These are phyloP conservation scores for Drosophila nr. fundita DNA, from an alignment of 2,888 invertebrate genomes.

Conservation along the genomic window DNA sequence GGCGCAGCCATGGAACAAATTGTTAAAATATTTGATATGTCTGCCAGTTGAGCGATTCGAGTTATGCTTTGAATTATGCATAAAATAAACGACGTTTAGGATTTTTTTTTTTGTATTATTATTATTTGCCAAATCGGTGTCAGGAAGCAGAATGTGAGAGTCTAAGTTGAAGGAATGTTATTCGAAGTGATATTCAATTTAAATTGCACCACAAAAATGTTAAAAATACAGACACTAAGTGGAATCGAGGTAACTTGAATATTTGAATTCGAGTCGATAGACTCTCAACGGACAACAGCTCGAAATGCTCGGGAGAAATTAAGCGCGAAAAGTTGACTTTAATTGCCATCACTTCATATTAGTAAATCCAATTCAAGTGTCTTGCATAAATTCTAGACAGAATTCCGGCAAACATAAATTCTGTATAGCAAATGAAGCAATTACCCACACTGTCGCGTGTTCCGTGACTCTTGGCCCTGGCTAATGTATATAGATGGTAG, in stretches of 20 bases:
- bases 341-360: neutral
- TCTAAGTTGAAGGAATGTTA: neutral
- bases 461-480: neutral
- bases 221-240: neutral
- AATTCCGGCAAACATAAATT: neutral
- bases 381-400: neutral
- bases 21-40: conserved; percentile 16
- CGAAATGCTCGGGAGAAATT: neutral
- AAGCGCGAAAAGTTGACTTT: neutral
- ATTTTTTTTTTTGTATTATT: conserved; percentile 4
- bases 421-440: conserved; percentile 21
- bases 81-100: conserved; percentile 39
- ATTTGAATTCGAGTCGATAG: too few relatives aligned
- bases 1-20: conserved; percentile 26
- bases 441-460: conserved; percentile 8
- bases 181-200: neutral
- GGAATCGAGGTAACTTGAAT: neutral
- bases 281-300: too few relatives aligned
- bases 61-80: conserved; percentile 40
- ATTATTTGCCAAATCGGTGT: conserved; percentile 9
- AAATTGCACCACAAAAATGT: neutral
- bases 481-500: conserved; percentile 14
- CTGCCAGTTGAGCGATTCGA: conserved; percentile 18
- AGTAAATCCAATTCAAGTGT: conserved; percentile 5
- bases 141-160: neutral